Percentiles rank a stretch among this genome's conserved stretches.
These are phyloP conservation scores for Hypselothyrea guttata DNA, from an alignment of 2,888 invertebrate genomes.

Conservation along the genomic window DNA sequence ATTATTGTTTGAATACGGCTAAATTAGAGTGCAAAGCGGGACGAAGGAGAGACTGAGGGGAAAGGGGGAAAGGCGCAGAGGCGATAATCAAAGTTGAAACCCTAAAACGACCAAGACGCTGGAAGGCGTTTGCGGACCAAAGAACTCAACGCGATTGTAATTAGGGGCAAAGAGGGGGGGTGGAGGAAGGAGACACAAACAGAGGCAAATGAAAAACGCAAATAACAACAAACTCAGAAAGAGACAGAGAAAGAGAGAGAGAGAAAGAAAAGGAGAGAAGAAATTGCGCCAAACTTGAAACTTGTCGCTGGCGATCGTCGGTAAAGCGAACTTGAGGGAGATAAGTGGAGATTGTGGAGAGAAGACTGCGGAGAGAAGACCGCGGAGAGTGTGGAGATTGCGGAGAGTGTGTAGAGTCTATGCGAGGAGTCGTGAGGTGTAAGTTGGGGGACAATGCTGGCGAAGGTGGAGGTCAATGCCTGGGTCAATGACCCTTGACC, in stretches of 20 bases:
- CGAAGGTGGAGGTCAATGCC: slow-evolving; percentile 67
- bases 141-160: slow-evolving; percentile 42
- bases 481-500: slow-evolving; percentile 68
- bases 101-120: slow-evolving; percentile 8
- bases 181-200: slow-evolving; percentile 26
- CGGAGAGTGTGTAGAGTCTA: background rate
- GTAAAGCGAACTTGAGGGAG: background rate
- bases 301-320: slow-evolving; percentile 50
- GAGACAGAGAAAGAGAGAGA: too few species aligned
- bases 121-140: slow-evolving; percentile 44
- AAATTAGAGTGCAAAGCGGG: background rate
- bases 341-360: background rate
- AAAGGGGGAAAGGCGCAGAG: background rate
- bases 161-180: slow-evolving; percentile 18
- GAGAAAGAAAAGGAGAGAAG: too few species aligned
- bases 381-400: background rate
- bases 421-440: background rate
- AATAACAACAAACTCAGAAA: slow-evolving; percentile 38
- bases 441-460: slow-evolving; percentile 13
- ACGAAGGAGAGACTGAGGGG: too few species aligned
- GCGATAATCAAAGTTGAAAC: slow-evolving; percentile 25
- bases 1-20: slow-evolving; percentile 19
- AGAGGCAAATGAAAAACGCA: slow-evolving; percentile 62
- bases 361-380: background rate
- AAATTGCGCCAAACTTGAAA: slow-evolving; percentile 62